phyloP scores from a whole-genome alignment of 2,113 vertebrate species.

The Melospiza georgiana region DNA sequence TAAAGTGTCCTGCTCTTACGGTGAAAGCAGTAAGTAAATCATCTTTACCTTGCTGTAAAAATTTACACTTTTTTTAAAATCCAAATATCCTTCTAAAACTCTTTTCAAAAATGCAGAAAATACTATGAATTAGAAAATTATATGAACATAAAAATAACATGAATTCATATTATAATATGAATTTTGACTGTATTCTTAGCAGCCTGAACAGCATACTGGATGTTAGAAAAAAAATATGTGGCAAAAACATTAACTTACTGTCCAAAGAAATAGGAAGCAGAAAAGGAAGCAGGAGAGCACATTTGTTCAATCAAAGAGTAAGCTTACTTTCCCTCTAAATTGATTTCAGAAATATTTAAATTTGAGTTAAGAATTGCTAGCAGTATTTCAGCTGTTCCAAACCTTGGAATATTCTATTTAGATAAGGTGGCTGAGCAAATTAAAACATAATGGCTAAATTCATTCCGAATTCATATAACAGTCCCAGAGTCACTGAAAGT shows the following conservation, averaged over 20 bases:
- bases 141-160: too few species aligned
- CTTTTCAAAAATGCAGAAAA: background rate
- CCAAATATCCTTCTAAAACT: background rate
- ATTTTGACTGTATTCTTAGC: background rate
- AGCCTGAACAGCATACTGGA: background rate
- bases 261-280: background rate
- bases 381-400: constrained; percentile 25
- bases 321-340: background rate
- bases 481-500: constrained; percentile 16
- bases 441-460: constrained; percentile 39
- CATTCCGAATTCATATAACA: background rate
- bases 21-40: background rate
- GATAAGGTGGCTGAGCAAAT: constrained; percentile 30
- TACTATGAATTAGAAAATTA: background rate
- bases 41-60: background rate
- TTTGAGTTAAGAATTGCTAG: constrained; percentile 3
- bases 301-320: background rate
- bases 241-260: background rate
- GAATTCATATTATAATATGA: too few species aligned
- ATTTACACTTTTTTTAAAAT: background rate
- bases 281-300: background rate
- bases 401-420: constrained; percentile 33
- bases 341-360: constrained; percentile 43
- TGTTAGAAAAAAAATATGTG: background rate
- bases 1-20: background rate